Evolutionary conservation across 1,140 invertebrate species (phyloP), one percentile per base, ranked within the genome.

Genomic region (Pteromalus puparum): DNA sequence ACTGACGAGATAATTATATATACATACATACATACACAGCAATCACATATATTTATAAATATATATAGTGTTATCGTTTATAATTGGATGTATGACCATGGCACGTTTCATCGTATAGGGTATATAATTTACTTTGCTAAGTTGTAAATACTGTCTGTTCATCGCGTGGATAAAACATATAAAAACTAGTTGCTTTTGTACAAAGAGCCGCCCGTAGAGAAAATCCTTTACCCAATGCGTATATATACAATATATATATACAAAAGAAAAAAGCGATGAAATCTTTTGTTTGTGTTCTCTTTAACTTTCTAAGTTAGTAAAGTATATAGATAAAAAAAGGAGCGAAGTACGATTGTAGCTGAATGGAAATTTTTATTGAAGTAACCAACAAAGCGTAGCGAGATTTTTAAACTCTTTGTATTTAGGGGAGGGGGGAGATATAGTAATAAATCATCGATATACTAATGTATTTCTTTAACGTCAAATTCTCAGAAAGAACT

Each of bases 361-460:
- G 61, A 84, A 28, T 46, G 65, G 73, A 13, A 79, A 65, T 84
- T 79, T 78, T 78, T 72, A 79, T 28, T 72, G 73, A 53, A 42
- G 26, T 67, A 30, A 77, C 30, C 34, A 34, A 24, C 28, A 61
- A 30, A 42, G 26, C 26, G 18, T 61, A 68, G 74, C 26, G 26
- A 70, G 24, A 72, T 72, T 77, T 77, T 83, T 70, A 34, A 83
- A 24, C 24, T 83, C n/a, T 72, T 13, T 78, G 21, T 77, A 77
- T 30, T 70, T 38, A 78, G 46, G 26, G 38, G 30, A 84, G 13
- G 38, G 67, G 30, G 18, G 21, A 12, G 38, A 53, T 73, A 30
- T 83, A 80, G 70, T 80, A 85, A 87, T 85, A 88, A 88, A 86
- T 86, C 86, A 87, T 68, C 24, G 61, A 68, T 72, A 68, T 72